Evolutionary conservation across 2,113 vertebrate genomes (phyloP).

Genomic region (Cygnus atratus): DNA sequence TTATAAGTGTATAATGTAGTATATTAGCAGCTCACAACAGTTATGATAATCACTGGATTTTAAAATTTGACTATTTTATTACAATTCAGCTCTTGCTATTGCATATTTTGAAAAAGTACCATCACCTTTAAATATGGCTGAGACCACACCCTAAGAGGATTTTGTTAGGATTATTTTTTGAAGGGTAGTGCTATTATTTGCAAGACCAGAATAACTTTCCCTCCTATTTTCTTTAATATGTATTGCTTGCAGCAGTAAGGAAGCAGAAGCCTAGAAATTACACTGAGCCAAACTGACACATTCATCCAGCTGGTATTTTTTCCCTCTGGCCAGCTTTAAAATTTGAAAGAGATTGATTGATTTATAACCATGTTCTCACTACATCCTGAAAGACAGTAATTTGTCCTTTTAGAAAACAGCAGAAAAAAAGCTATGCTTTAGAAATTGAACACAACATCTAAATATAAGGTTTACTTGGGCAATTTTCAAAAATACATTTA

Average conservation of each 20-base stretch:
- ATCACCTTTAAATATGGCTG: neutral
- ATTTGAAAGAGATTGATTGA: neutral
- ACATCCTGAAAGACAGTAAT: neutral
- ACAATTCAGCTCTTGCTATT: neutral
- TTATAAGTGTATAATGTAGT: neutral
- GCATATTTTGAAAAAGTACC: neutral
- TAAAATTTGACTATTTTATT: too few species aligned
- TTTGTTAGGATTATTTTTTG: neutral
- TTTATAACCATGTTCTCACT: neutral
- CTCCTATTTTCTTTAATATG: neutral
- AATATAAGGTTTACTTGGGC: neutral
- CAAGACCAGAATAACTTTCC: neutral
- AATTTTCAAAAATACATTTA: neutral
- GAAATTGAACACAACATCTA: neutral
- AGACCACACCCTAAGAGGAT: neutral
- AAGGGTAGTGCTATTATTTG: neutral
- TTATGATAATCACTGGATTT: neutral
- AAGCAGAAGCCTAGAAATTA: neutral
- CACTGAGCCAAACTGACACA: neutral
- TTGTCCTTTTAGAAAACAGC: neutral
- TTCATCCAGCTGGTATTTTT: neutral
- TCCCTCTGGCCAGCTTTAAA: neutral
- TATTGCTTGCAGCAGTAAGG: neutral
- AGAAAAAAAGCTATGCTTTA: neutral
- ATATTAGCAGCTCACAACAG: neutral